Evolutionary conservation across 1,140 invertebrate species (phyloP).

Genomic region (Pogonomyrmex californicus): DNA sequence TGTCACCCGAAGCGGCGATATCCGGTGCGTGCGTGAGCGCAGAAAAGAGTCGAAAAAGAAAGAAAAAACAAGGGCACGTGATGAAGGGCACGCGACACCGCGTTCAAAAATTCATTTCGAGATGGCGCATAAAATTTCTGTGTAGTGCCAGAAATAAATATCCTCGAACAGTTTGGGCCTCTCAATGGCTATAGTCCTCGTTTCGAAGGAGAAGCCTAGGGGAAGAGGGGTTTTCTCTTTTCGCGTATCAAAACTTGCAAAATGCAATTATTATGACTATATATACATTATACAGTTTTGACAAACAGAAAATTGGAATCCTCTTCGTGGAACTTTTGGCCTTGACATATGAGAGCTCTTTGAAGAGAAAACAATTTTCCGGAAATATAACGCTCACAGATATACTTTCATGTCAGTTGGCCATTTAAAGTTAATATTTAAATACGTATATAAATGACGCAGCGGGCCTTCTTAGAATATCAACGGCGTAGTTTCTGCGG

Average conservation of each 20-base stretch:
- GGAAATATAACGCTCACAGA: neutral
- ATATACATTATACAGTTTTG: neutral
- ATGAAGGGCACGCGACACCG: neutral
- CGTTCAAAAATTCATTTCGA: neutral
- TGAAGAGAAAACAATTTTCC: neutral
- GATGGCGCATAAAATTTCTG: neutral
- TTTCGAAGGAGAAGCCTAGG: neutral
- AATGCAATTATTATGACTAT: neutral
- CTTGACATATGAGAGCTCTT: neutral
- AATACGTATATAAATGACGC: neutral
- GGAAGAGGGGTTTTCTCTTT: neutral
- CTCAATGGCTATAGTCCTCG: neutral
- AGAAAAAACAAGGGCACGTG: slow-evolving; percentile 27
- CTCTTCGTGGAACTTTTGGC: neutral
- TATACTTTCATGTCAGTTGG: neutral
- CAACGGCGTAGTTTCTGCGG: neutral
- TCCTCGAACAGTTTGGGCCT: neutral
- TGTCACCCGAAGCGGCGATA: slow-evolving; percentile 34
- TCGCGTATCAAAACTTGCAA: neutral
- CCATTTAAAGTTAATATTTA: slow-evolving; percentile 9
- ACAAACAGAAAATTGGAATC: neutral
- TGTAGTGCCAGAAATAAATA: slow-evolving; percentile 19
- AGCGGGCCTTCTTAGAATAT: neutral
- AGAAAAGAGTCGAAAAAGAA: slow-evolving; percentile 31
- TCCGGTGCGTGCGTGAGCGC: slow-evolving; percentile 4